Base-by-base conservation (phyloP, 53 echinoderm and acorn worm species). In the Stichopus horrens region DNA sequence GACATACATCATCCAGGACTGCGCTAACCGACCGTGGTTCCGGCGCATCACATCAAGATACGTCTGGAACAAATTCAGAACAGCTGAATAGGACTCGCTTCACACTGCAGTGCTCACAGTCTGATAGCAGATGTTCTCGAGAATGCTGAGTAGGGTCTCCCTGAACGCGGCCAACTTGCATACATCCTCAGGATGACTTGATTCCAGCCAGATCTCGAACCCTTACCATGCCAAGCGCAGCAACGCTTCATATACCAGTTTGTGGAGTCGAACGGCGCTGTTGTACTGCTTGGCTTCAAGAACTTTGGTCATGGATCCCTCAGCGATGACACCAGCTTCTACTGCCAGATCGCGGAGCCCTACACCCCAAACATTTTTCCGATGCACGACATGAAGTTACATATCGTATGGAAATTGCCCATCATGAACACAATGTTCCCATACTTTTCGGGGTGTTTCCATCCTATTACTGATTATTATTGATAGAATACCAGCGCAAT, bases 241-340 rank as follows among this genome's bases (percentile, higher is more conserved):
- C 9, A 91, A 78, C n/a, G 89, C 89, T 74, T 93, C 89, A 77
- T 93, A 91, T 51, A 93, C 54, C 52, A 91, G 53, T 59, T 93
- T 93, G 81, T 93, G 93, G 8, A 93, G 54, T 21, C 89, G 23
- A 55, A 94, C 88, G 13, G 75, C 88, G 14, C 92, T 58, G 88
- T 94, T 94, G 88, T 92, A 93, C 76, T 87, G 77, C 54, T 59
- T 59, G 53, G 86, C 92, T 8, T 81, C 83, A 55, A 91, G n/a
- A n/a, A 86, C 93, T 16, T 86, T 65, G 51, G 52, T 74, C 22
- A 94, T 74, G 2, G 92, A 92, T 9, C 92, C 94, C 52, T 89
- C 87, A 20, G 91, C 93, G 80, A 93, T 77, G 9, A 93, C 79
- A 10, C 91, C 93, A 67, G 86, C 20, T 55, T 93, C 91, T 52